Conservation (phyloP, 2,113 vertebrate species). For the Centropus unirufus region DNA sequence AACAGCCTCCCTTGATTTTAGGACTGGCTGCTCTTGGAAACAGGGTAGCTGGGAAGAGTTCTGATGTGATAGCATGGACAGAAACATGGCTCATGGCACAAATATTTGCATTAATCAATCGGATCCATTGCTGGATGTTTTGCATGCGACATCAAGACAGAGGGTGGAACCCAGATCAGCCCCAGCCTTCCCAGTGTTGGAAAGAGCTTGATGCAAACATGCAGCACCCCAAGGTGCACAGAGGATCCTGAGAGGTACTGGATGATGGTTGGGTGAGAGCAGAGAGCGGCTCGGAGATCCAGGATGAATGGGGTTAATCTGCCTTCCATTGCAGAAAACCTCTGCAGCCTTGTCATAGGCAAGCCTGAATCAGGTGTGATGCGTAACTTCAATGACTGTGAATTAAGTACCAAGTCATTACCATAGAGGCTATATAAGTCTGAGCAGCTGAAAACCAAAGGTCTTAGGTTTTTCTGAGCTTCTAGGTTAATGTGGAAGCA, state of each 20-base stretch:
- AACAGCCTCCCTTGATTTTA: too few relatives aligned
- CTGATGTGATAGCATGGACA: background rate
- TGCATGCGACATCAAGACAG: accelerated
- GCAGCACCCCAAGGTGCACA: background rate
- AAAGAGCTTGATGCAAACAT: accelerated
- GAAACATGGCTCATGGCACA: background rate
- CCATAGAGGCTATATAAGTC: background rate
- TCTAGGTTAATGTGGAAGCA: background rate
- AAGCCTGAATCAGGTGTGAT: background rate
- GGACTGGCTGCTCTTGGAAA: background rate
- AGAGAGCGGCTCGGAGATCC: background rate
- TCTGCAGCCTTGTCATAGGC: background rate
- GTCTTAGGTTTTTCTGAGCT: background rate
- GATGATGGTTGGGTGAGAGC: background rate
- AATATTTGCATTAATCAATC: background rate
- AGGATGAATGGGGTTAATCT: background rate
- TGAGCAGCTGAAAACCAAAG: background rate
- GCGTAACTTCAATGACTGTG: background rate
- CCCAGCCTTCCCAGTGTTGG: background rate
- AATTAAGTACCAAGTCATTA: background rate
- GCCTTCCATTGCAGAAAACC: background rate
- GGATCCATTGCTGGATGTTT: background rate
- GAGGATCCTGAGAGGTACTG: accelerated
- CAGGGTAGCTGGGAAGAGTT: background rate
- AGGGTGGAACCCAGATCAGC: background rate